Evolutionary conservation across 1,140 invertebrate genomes (phyloP).

Genomic region (Mylabris phalerata): DNA sequence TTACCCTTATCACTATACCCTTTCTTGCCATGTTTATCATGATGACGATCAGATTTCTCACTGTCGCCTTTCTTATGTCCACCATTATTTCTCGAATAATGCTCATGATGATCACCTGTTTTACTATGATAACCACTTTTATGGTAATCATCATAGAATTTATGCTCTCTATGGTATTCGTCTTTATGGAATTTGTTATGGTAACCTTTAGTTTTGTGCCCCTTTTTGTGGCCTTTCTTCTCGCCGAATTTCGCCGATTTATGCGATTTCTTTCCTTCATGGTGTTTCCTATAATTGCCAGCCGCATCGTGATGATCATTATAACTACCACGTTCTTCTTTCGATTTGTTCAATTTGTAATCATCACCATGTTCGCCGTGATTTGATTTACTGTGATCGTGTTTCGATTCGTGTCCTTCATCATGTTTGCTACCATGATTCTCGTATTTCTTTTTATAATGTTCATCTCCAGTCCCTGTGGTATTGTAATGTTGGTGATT

Average conservation of each 20-base stretch:
- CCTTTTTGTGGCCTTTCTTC: slow-evolving; percentile 73
- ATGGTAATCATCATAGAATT: slow-evolving; percentile 75
- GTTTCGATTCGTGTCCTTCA: slow-evolving; percentile 55
- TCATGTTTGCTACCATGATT: slow-evolving; percentile 55
- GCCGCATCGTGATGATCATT: slow-evolving; percentile 66
- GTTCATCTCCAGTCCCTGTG: slow-evolving; percentile 41
- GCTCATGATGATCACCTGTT: slow-evolving; percentile 61
- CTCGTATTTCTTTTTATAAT: slow-evolving; percentile 52
- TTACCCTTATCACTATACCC: slow-evolving; percentile 64
- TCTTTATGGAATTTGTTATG: slow-evolving; percentile 75
- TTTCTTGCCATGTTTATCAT: slow-evolving; percentile 67
- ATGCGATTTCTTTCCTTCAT: slow-evolving; percentile 65
- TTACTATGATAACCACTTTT: slow-evolving; percentile 60
- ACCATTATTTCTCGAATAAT: slow-evolving; percentile 62
- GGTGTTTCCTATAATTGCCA: slow-evolving; percentile 58
- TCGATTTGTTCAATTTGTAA: slow-evolving; percentile 59
- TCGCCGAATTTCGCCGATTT: slow-evolving; percentile 68
- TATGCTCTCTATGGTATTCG: slow-evolving; percentile 76
- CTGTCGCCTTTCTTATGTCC: slow-evolving; percentile 65
- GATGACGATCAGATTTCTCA: slow-evolving; percentile 61
- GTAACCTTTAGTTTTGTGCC: slow-evolving; percentile 65
- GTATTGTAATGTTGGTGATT: slow-evolving; percentile 2
- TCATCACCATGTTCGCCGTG: slow-evolving; percentile 60
- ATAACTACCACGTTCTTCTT: slow-evolving; percentile 62
- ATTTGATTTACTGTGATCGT: slow-evolving; percentile 56